Base-by-base conservation (phyloP, 2,797 vertebrate genomes). In the Threskiornis aethiopicus region DNA sequence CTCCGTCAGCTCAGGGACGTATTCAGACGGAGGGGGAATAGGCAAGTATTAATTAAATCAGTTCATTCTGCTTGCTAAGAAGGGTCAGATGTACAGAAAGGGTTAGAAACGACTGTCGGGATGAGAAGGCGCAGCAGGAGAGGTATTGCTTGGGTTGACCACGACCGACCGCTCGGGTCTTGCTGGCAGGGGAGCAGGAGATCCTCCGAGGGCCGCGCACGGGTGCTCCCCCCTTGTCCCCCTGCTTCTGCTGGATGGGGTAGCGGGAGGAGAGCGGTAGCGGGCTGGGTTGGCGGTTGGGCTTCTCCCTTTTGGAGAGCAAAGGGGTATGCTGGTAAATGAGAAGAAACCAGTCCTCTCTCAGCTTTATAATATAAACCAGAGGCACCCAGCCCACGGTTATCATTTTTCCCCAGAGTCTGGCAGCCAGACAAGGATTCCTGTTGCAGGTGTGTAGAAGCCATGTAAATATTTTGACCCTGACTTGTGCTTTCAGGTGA, bases 401-500 rank as follows among this genome's bases (percentile, higher is more conserved):
- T 58, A 57, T 51, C 51, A 37, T 39, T 75, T 67, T 71, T 71
- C 69, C 33, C 41, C 0, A 0, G 31, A 25, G 37, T 57, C 10
- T 94, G 93, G 81, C 94, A 95, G 79, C 51, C 52, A 57, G 84
- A 66, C 54, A 65, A 76, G 44, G 89, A 80, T 84, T 90, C 67
- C 79, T 89, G 18, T 16, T 92, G 81, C 64, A 35, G 44, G 80
- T 73, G 81, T 83, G 57, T 67, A 85, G 87, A 83, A 95, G 67
- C 59, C 15, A 7, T 25, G 69, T 93, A 94, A 93, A 93, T 93
- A 90, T 93, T 96, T 93, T 95, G 61, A 77, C 92, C 84, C 35
- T 65, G 46, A 49, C 54, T 87, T 78, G 42, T 78, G 49, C 75
- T 96, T 95, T 86, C 72, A 62, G 4, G 1, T 72, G 33, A 46